Evolutionary conservation across 2,888 invertebrate species (phyloP).

Genomic region (Drosophila neonasuta): DNA sequence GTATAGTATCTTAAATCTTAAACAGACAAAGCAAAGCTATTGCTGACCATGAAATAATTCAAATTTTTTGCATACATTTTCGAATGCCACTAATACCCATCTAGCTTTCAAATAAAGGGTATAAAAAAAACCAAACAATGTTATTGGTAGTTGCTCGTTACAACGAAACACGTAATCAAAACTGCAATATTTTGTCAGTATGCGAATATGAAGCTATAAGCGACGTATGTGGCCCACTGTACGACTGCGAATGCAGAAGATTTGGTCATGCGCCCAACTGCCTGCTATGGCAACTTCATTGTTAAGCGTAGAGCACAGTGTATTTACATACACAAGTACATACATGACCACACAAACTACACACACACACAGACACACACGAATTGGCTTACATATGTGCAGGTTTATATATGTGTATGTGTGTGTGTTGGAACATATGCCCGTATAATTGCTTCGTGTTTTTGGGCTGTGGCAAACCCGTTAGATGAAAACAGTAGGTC

Average conservation of each 20-base stretch:
- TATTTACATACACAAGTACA: constrained; percentile 19
- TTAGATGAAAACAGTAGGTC: constrained; percentile 30
- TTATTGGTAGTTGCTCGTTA: not conserved
- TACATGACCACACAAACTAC: constrained; percentile 13
- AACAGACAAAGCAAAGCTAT: not conserved
- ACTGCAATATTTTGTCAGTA: constrained; percentile 10
- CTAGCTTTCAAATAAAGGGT: not conserved
- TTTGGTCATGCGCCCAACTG: constrained; percentile 36
- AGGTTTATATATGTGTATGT: constrained; percentile 5
- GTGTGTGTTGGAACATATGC: constrained; percentile 16
- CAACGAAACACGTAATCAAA: constrained; percentile 7
- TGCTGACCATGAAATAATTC: not conserved
- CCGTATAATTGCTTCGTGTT: constrained; percentile 31
- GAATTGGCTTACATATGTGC: constrained; percentile 16
- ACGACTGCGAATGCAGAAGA: constrained; percentile 18
- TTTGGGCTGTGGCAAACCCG: constrained; percentile 25
- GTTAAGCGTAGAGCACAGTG: constrained; percentile 20
- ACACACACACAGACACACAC: constrained; percentile 4
- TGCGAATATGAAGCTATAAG: constrained; percentile 3
- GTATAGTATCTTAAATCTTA: no score
- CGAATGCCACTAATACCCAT: not conserved
- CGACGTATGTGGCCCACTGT: not conserved
- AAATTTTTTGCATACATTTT: not conserved
- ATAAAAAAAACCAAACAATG: not conserved
- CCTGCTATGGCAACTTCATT: constrained; percentile 27